Evolutionary conservation across 2,888 invertebrate genomes (phyloP).

Genomic region (Yponomeuta malinellus): DNA sequence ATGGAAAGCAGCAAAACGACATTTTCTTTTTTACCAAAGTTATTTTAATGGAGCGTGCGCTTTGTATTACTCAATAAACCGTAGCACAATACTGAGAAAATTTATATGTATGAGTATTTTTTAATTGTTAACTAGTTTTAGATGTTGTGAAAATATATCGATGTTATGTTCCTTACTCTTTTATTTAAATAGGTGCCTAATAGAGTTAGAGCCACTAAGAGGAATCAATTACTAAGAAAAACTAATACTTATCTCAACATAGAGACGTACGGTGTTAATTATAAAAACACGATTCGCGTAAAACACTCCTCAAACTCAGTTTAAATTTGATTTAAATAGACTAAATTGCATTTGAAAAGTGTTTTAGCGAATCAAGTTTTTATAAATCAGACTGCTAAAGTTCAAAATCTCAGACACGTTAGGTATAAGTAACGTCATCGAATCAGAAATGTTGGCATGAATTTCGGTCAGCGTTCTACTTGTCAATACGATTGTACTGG

Average conservation of each 20-base stretch:
- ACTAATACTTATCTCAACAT: not conserved
- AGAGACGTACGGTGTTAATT: not conserved
- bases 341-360: not conserved
- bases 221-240: too few species aligned
- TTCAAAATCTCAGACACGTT: not conserved
- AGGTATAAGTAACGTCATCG: conserved; percentile 25
- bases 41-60: conserved; percentile 1
- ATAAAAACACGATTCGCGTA: not conserved
- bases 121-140: conserved; percentile 70
- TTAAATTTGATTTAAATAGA: not conserved
- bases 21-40: conserved; percentile 14
- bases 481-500: conserved; percentile 55
- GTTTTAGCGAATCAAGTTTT: too few species aligned
- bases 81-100: conserved; percentile 3
- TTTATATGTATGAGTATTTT: not conserved
- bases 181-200: not conserved
- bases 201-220: too few species aligned
- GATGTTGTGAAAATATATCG: conserved; percentile 41
- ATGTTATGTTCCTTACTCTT: conserved; percentile 25
- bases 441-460: conserved; percentile 58
- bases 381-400: not conserved
- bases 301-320: too few species aligned
- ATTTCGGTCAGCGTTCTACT: conserved; percentile 63
- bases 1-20: conserved; percentile 25
- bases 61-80: not conserved